Base-by-base conservation (phyloP, 2,113 vertebrate genomes). In the Echinops telfairi region DNA sequence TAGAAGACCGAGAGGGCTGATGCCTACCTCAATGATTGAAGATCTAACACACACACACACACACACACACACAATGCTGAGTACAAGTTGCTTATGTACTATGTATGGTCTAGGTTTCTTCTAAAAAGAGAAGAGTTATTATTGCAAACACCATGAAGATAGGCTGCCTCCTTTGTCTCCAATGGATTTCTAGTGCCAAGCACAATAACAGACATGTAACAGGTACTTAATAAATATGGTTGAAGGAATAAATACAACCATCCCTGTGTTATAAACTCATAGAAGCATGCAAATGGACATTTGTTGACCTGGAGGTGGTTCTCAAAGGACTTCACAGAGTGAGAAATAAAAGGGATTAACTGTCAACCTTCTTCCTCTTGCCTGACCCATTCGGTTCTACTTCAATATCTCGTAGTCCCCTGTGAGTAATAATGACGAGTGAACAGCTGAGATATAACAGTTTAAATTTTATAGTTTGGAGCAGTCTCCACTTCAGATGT, bases 361-460 rank as follows among this genome's bases (percentile, higher is more conserved):
- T 66, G 33, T 40, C 53, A 84, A 29, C 3, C 15, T 80, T 43
- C 9, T 29, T 85, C 47, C 25, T 23, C 14, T 84, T 85, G 66
- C 5, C 33, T 77, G 29, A 87, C 57, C 27, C 57, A 71, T 31
- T 90, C 25, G 23, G 3, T 66, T 89, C 15, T 76, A 62, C 11
- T 60, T 82, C 25, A 5, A 9, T 81, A 77, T n/a, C 16, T 25
- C 58, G 79, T 76, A 58, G 33, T 40, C 47, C 0, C 20, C 22
- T 11, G 43, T 64, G 38, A 91, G 57, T 83, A 94, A 75, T 92
- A 86, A 87, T 36, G 16, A 83, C 62, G 38, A 3, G 62, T 76
- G 25, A 87, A 40, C n/a, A 64, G 25, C 64, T 90, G 31, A 90
- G 79, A 53, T 78, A 11, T 2, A 88, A 43, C 6, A 38, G 31